Percentiles rank a stretch among this genome's conserved stretches.
phyloP scores from a whole-genome alignment of 2,113 vertebrate species.

The Excalfactoria chinensis region DNA sequence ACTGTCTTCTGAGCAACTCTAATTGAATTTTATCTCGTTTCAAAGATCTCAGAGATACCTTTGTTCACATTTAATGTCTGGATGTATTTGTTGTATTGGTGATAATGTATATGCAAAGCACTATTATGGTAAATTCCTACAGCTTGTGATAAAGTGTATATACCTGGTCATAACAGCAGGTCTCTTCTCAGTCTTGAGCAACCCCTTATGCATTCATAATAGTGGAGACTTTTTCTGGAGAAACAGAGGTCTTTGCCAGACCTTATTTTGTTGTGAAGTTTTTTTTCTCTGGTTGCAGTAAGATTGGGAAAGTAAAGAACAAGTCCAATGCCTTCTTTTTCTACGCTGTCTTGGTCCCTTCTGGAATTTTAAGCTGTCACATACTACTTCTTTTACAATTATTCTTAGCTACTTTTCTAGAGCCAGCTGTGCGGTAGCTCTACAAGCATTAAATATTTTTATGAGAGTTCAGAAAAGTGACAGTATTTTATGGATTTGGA shows the following conservation, averaged over 20 bases:
- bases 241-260: background rate
- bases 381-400: background rate
- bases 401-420: background rate
- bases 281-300: background rate
- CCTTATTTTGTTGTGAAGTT: background rate
- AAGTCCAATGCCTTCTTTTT: background rate
- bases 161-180: background rate
- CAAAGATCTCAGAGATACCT: slow-evolving; percentile 8
- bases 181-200: background rate
- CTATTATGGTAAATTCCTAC: background rate
- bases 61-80: background rate
- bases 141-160: background rate
- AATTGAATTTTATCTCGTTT: background rate
- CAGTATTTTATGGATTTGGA: background rate
- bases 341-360: rapidly evolving
- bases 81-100: background rate
- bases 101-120: background rate
- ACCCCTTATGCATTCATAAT: background rate
- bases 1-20: background rate
- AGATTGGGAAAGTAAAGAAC: background rate
- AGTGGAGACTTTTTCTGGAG: background rate
- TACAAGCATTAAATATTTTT: background rate
- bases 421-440: background rate
- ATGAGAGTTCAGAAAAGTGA: background rate
- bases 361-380: background rate